Conservation (phyloP, 2,797 vertebrate species). For the Lerista edwardsae region DNA sequence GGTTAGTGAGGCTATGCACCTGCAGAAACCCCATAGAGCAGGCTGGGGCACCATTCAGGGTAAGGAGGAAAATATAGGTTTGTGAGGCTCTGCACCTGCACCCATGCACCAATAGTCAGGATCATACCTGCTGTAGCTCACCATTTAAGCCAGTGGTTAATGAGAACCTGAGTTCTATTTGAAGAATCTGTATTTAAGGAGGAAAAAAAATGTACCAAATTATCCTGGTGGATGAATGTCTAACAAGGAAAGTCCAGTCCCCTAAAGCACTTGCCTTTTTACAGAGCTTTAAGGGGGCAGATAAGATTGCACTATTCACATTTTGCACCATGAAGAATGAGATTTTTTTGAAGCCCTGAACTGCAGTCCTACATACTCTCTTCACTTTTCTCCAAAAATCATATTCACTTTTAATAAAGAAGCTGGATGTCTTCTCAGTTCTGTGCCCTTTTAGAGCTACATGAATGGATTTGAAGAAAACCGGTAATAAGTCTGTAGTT, state of each 20-base stretch:
- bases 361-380: not conserved
- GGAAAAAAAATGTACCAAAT: not conserved
- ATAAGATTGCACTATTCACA: constrained; percentile 9
- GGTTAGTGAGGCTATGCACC: not conserved
- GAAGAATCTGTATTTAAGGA: not conserved
- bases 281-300: constrained; percentile 28
- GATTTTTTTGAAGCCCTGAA: constrained; percentile 14
- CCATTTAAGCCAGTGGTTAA: not conserved
- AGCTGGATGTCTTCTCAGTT: not conserved
- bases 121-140: constrained; percentile 9
- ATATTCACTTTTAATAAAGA: constrained; percentile 28
- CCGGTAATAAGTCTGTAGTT: not conserved
- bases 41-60: no score
- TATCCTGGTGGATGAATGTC: constrained; percentile 24
- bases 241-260: constrained; percentile 50
- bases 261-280: constrained; percentile 24
- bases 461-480: not conserved
- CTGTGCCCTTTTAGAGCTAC: not conserved
- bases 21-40: no score
- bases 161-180: not conserved
- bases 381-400: constrained; percentile 21
- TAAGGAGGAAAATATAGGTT: not conserved
- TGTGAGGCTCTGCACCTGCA: not conserved
- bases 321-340: constrained; percentile 4
- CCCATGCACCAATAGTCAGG: not conserved